Base-by-base conservation (phyloP, 64 coral and sea anemone species). In the Dendrophyllia cribrosa region DNA sequence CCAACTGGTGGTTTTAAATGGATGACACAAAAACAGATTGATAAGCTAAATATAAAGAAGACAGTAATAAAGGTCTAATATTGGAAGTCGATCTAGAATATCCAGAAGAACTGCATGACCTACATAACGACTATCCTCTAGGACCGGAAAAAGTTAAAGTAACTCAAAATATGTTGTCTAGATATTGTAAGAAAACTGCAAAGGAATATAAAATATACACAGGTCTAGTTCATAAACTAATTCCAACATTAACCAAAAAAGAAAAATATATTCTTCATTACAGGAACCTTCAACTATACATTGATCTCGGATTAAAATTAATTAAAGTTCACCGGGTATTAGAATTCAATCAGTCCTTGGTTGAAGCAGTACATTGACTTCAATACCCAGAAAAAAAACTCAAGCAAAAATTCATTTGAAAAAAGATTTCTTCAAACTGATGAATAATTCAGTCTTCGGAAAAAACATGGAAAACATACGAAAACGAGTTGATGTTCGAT, bases 361-460 rank as follows among this genome's bases (percentile, higher is more conserved):
- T 43, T 71, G 4, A 71, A 71, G 68, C 68, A 21, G 6, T 71
- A 71, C 68, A 71, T 71, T 43, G n/a, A 71, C 68, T 71, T 71
- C 20, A 71, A 71, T 12, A 71, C n/a, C 68, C 14, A 43, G 12
- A 21, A 21, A 23, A 71, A 4, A 12, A 43, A 12, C 34, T 5
- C 4, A 43, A 71, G 68, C 68, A 43, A 71, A 21, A 71, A 71
- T 43, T 21, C 20, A 23, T 71, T 71, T 71, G 68, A n/a, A 71
- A 12, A 71, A 71, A 71, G 68, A 71, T 43, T 4, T 71, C 14
- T 71, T 71, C 68, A 71, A 71, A 43, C 34, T 71, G 4, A 71
- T 71, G 68, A 71, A 71, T 43, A 71, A 71, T 43, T 71, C 68
- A 21, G 68, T 71, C 34, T 71, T 71, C 34, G 68, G 68, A 5